phyloP scores from a whole-genome alignment of 2,888 invertebrate species.

The Oxyteleia sp. region DNA sequence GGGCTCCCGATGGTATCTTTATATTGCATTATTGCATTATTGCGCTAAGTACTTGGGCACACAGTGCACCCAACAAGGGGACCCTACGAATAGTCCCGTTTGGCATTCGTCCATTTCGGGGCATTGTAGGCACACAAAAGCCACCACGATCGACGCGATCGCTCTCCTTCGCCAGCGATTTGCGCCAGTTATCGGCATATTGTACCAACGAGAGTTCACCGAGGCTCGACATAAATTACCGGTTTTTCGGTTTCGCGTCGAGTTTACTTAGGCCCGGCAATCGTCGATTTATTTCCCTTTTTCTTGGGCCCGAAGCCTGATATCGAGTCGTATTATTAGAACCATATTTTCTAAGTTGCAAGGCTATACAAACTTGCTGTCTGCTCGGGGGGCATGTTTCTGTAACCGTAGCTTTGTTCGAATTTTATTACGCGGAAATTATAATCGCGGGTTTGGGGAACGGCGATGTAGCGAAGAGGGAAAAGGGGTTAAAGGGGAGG shows the following conservation, averaged over 20 bases:
- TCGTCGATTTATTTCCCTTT: conserved; percentile 29
- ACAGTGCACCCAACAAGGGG: conserved; percentile 77
- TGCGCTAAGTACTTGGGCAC: conserved; percentile 86
- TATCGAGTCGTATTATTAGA: conserved; percentile 65
- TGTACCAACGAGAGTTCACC: conserved; percentile 46
- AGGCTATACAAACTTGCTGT: conserved; percentile 54
- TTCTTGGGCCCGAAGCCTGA: not conserved
- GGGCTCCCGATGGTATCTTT: conserved; percentile 84
- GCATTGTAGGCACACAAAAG: conserved; percentile 68
- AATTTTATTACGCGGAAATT: conserved; percentile 48
- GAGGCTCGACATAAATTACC: conserved; percentile 63
- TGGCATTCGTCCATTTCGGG: conserved; percentile 65
- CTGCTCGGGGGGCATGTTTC: conserved; percentile 23
- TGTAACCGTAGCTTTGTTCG: conserved; percentile 19
- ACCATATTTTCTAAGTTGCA: conserved; percentile 54
- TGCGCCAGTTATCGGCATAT: conserved; percentile 69
- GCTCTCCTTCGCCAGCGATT: conserved; percentile 68
- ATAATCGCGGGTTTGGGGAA: conserved; percentile 25
- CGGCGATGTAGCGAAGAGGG: not conserved
- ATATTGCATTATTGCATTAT: conserved; percentile 83
- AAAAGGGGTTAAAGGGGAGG: conserved; percentile 12
- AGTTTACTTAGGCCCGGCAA: conserved; percentile 64
- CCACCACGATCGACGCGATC: conserved; percentile 65
- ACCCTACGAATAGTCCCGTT: conserved; percentile 66
- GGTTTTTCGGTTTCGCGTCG: conserved; percentile 63